Evolutionary conservation across 1,140 invertebrate genomes (phyloP), one percentile per base, ranked within the genome.

Genomic region (Monochamus saltuarius): DNA sequence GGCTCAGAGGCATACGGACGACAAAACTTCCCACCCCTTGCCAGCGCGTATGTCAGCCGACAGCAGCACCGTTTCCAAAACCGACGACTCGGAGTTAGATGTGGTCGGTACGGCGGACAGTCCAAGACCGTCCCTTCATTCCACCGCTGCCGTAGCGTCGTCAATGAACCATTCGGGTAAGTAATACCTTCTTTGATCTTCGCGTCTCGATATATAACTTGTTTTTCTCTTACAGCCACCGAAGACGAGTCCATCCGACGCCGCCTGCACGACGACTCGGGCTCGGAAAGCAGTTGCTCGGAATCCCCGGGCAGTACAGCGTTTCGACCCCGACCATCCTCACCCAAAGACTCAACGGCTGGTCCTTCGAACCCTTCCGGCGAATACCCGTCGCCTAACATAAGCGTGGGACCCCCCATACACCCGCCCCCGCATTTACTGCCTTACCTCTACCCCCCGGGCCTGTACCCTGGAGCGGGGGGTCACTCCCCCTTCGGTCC

Each of bases 401-500:
- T 94, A 17, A 91, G 89, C 6, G 87, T 94, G 4, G 92, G 92
- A 8, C 91, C 91, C 14, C 91, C 92, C 7, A 87, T 93, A 9
- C 91, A 94, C 70, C 91, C 91, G 9, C 90, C 90, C 11, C 84
- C 85, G 37, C 85, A 87, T 73, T 81, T 94, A 47, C 79, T 95
- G 64, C 92, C 92, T 55, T 95, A 94, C 81, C 84, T 95, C 11
- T 94, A 94, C 74, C 89, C 89, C 0, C 89, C 88, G n/a, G 90
- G 89, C 1, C 78, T 95, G 49, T 94, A 94, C 77, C 88, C 87
- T 13, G 80, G 83, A 9, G 82, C 84, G 3, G 65, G 70, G 4
- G 76, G 70, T 6, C 79, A 80, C 4, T 87, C 83, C 0, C 84
- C 90, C 47, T 85, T 90, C 69, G 85, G 83, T 1, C 89, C 88